A percentile compares a stretch with the other conserved stretches of the same genome.
Conservation (phyloP, 2,888 invertebrate species). For the Thecophora atra region DNA sequence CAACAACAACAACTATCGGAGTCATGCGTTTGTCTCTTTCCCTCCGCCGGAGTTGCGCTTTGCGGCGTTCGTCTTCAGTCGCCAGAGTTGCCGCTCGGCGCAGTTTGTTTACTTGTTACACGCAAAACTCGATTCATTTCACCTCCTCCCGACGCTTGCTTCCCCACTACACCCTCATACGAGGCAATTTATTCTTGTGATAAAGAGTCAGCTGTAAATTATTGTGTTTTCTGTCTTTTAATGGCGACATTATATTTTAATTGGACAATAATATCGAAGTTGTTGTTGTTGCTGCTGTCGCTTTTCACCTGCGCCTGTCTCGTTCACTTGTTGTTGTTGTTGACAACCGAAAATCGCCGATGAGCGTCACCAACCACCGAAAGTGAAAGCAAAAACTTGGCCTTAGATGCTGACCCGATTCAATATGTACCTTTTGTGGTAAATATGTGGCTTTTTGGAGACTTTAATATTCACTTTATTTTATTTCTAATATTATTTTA, state of each 20-base stretch:
- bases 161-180: too few relatives aligned
- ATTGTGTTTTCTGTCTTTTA: conserved; percentile 5
- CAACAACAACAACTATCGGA: conserved; percentile 8
- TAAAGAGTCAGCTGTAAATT: conserved; percentile 29
- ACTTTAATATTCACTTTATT: too few relatives aligned
- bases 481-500: too few relatives aligned
- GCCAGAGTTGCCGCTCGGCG: conserved; percentile 22
- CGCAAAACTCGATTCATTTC: conserved; percentile 17
- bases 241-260: conserved; percentile 12
- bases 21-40: not conserved
- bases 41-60: too few relatives aligned
- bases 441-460: too few relatives aligned
- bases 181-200: conserved; percentile 16
- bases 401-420: too few relatives aligned
- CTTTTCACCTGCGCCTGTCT: conserved; percentile 17
- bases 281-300: not conserved
- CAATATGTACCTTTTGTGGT: too few relatives aligned
- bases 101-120: not conserved
- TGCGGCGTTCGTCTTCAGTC: conserved; percentile 7
- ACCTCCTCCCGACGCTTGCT: too few relatives aligned
- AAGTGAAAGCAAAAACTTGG: too few relatives aligned
- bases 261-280: conserved; percentile 10
- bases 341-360: too few relatives aligned
- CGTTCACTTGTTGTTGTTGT: not conserved
- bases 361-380: too few relatives aligned